A percentile compares a stretch with the other conserved stretches of the same genome.
These are phyloP conservation scores for Paraescarpia echinospica DNA, from an alignment of 1,140 invertebrate species.

Conservation along the genomic window DNA sequence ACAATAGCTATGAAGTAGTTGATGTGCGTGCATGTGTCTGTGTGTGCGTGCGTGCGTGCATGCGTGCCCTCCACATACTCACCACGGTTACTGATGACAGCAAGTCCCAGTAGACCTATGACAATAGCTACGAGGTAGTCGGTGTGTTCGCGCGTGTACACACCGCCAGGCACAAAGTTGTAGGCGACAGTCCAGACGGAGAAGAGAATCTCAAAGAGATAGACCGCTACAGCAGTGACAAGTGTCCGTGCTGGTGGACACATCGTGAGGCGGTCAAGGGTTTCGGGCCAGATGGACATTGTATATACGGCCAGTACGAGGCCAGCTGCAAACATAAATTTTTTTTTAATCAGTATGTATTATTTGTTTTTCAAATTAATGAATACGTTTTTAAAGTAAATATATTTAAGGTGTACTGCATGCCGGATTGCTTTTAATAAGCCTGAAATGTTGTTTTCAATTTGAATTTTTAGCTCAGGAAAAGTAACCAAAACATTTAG, in stretches of 20 bases:
- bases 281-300: constrained; percentile 53
- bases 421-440: too few species aligned
- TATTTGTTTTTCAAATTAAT: too few species aligned
- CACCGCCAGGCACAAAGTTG: constrained; percentile 59
- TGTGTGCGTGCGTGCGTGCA: too few species aligned
- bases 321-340: constrained; percentile 41
- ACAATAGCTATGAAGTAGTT: too few species aligned
- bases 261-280: constrained; percentile 41
- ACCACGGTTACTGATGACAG: not conserved
- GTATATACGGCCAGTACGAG: constrained; percentile 48
- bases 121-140: constrained; percentile 49
- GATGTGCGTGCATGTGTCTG: not conserved
- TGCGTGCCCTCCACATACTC: not conserved
- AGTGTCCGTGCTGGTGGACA: constrained; percentile 49
- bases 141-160: constrained; percentile 56
- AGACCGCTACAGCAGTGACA: constrained; percentile 47
- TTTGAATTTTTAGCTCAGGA: too few species aligned
- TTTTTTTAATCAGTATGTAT: too few species aligned
- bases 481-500: too few species aligned
- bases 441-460: too few species aligned
- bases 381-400: too few species aligned
- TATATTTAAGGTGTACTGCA: too few species aligned
- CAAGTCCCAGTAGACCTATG: constrained; percentile 29
- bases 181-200: constrained; percentile 59
- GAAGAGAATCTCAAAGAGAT: constrained; percentile 53